Base-by-base conservation (phyloP, 2,113 vertebrate species). In the Meleagris gallopavo region DNA sequence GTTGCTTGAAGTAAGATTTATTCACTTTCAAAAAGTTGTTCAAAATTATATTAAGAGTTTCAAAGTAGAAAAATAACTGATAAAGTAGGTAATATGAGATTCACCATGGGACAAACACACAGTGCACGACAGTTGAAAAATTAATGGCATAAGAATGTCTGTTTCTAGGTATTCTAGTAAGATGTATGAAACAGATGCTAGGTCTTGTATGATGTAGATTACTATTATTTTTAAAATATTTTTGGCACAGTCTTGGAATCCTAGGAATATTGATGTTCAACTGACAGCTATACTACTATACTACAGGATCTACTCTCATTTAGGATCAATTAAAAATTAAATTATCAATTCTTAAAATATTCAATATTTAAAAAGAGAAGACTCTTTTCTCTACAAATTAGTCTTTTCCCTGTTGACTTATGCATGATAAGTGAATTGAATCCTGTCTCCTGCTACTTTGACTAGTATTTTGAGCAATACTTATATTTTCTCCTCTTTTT, bases 1-100 rank as follows among this genome's bases (percentile, higher is more conserved):
- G 29, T 76, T 89, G 58, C 90, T 76, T 89, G 61, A 86, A 95
- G 65, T 92, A 36, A 89, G 70, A 81, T 62, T 93, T 93, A 89
- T 86, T 84, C 61, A 79, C 40, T 89, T 83, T 88, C 48, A 61
- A 81, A 91, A 29, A 54, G 7, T 15, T 54, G 52, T 54, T 29
- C 25, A 29, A 13, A 52, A 25, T 54, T 84, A 60, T 67, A 78
- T 85, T 77, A 67, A 62, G 48, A 67, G 70, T 74, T 96, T 90
- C 46, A 87, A 43, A 45, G 52, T 3, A 86, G 48, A 20, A 81
- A 87, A 94, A 89, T 64, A 22, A 41, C 12, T 64, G 40, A 52
- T 60, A 73, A 88, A 90, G 24, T 41, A 67, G 65, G 58, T 69
- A 82, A 88, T 25, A 61, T 16, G 84, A 81, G 10, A 55, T 69